phyloP scores from a whole-genome alignment of 2,113 vertebrate genomes.

The Scomber colias region DNA sequence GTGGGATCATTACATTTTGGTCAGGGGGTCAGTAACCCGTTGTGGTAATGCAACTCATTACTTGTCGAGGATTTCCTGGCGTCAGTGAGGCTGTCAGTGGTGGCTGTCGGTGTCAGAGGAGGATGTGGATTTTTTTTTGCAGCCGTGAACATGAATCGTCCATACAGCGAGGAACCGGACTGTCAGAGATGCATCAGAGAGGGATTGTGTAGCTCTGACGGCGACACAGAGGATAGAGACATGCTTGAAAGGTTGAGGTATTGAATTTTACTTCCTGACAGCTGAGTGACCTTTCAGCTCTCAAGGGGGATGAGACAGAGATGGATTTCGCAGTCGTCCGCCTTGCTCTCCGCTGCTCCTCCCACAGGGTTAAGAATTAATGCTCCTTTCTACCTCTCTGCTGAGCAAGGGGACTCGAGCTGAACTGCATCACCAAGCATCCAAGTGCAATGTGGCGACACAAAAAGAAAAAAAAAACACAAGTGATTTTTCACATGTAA shows the following conservation, averaged over 20 bases:
- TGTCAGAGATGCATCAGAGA: slow-evolving; percentile 68
- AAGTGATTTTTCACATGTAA: slow-evolving; percentile 11
- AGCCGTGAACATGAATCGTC: slow-evolving; percentile 40
- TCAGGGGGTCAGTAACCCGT: not conserved
- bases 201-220: slow-evolving; percentile 75
- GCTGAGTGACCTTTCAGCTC: slow-evolving; percentile 80
- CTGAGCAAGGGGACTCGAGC: slow-evolving; percentile 56
- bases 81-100: slow-evolving; percentile 28
- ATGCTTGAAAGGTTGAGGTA: slow-evolving; percentile 82
- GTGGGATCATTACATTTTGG: not conserved
- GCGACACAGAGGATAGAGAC: slow-evolving; percentile 78
- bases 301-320: slow-evolving; percentile 68
- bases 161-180: slow-evolving; percentile 28
- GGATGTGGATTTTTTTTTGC: slow-evolving; percentile 44
- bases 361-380: slow-evolving; percentile 78
- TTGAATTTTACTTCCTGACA: slow-evolving; percentile 83
- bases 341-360: slow-evolving; percentile 58
- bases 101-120: slow-evolving; percentile 30
- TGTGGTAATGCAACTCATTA: slow-evolving; percentile 15
- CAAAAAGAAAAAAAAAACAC: not conserved
- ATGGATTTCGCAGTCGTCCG: slow-evolving; percentile 70
- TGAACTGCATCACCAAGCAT: slow-evolving; percentile 30
- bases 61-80: not conserved
- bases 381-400: slow-evolving; percentile 60
- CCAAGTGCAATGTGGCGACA: not conserved